Evolutionary conservation across 1,140 invertebrate genomes (phyloP), one percentile per base, ranked within the genome.

Genomic region (Macrosteles quadrilineatus): DNA sequence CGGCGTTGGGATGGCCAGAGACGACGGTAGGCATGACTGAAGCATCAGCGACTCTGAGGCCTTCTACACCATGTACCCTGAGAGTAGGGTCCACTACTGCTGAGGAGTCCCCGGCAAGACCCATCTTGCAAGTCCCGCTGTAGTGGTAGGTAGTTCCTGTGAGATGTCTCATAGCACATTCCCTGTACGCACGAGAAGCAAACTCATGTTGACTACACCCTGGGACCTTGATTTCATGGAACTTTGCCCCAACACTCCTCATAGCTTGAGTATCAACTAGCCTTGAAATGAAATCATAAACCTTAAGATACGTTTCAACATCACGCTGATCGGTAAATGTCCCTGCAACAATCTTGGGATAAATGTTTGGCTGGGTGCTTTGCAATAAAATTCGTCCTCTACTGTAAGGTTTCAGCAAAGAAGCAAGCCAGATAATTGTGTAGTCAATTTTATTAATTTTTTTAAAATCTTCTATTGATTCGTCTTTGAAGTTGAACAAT

Each of bases 91-190:
- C 93, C 0, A 96, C 93, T 0, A 96, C 93, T 0, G 93, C 90
- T 4, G 86, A 85, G 0, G 83, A 81, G 78, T 96, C 93, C 75
- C 83, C 85, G 0, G 81, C 74, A 0, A 90, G 89, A 11, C 94
- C 94, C 94, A 96, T 96, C 79, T 92, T 93, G 21, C 89, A 87
- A 0, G 91, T 93, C 9, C 91, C 90, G 23, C 88, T 87, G 0
- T 90, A 90, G 83, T 92, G 91, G 76, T 94, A 95, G 69, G 94
- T 90, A 1, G 93, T 95, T 88, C 93, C 91, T 0, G 91, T 89
- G 57, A 93, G 90, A 23, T 92, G 91, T 25, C 92, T 81, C 11
- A 93, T 90, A 75, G 92, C 89, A 77, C 94, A 96, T 75, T 93
- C 92, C 83, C 93, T 88, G 75, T 95, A 95, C 2, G 86, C 85